These are phyloP conservation scores for Euclidia mi DNA, from an alignment of 2,888 invertebrate genomes.

Conservation along the genomic window DNA sequence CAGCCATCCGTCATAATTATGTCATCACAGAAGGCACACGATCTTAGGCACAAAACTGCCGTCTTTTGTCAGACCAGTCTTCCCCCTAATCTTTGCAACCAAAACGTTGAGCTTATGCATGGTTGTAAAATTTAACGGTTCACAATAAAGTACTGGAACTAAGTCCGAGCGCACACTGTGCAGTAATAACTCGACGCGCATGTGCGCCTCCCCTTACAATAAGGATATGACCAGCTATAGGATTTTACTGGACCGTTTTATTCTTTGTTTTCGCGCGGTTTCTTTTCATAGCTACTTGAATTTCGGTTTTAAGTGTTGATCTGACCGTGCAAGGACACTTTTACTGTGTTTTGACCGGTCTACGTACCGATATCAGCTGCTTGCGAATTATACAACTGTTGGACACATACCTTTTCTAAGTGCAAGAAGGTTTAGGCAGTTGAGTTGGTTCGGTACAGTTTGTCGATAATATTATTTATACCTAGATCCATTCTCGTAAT, in stretches of 20 bases:
- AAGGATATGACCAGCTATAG: conserved; percentile 46
- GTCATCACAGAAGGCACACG: not conserved
- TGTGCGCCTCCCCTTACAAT: conserved; percentile 49
- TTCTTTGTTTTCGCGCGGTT: conserved; percentile 33
- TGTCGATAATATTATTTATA: no score
- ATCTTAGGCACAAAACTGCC: conserved; percentile 20
- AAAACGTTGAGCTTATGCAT: conserved; percentile 76
- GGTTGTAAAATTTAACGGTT: conserved; percentile 86
- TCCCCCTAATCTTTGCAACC: conserved; percentile 37
- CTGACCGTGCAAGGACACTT: conserved; percentile 5
- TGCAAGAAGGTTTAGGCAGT: no score
- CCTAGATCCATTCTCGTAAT: no score
- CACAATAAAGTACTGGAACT: conserved; percentile 84
- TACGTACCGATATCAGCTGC: no score
- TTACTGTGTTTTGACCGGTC: no score
- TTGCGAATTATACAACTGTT: no score
- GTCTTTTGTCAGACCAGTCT: not conserved
- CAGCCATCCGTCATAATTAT: no score
- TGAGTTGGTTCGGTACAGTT: no score
- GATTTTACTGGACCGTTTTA: conserved; percentile 52
- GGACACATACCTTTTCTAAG: no score
- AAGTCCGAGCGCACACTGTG: conserved; percentile 73
- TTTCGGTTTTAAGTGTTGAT: conserved; percentile 20
- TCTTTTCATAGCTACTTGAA: conserved; percentile 30
- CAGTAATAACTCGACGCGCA: conserved; percentile 67